Conservation (phyloP, 2,113 vertebrate species). For the Myrmecobius fasciatus region DNA sequence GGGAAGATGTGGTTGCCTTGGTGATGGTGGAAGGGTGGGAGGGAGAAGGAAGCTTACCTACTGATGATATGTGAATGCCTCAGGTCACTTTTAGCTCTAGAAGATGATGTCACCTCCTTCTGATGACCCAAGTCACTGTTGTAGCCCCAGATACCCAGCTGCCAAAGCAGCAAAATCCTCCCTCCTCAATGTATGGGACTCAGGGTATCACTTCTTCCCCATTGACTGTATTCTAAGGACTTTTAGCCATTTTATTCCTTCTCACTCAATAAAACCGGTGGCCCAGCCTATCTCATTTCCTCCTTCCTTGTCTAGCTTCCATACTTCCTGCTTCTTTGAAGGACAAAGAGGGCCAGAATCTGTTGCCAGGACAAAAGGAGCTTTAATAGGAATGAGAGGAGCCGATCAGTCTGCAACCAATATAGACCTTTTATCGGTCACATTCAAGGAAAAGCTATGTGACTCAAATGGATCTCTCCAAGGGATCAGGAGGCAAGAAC, state of each 20-base stretch:
- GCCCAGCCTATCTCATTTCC: background rate
- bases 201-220: background rate
- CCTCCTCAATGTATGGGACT: background rate
- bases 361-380: background rate
- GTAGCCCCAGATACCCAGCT: background rate
- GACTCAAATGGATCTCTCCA: background rate
- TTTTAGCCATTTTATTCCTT: background rate
- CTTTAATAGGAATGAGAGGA: background rate
- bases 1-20: background rate
- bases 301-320: background rate
- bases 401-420: background rate
- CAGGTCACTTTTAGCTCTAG: background rate
- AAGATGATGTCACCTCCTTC: background rate
- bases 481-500: background rate
- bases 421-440: background rate
- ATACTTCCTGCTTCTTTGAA: background rate
- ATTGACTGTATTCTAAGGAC: background rate
- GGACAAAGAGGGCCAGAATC: background rate
- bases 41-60: background rate
- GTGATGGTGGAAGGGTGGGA: accelerated
- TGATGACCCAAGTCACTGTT: background rate
- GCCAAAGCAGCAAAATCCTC: background rate
- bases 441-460: background rate
- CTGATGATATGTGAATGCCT: background rate
- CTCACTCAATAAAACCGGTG: background rate